Evolutionary conservation across 2,888 invertebrate species (phyloP).

Genomic region (Eudemis profundana): DNA sequence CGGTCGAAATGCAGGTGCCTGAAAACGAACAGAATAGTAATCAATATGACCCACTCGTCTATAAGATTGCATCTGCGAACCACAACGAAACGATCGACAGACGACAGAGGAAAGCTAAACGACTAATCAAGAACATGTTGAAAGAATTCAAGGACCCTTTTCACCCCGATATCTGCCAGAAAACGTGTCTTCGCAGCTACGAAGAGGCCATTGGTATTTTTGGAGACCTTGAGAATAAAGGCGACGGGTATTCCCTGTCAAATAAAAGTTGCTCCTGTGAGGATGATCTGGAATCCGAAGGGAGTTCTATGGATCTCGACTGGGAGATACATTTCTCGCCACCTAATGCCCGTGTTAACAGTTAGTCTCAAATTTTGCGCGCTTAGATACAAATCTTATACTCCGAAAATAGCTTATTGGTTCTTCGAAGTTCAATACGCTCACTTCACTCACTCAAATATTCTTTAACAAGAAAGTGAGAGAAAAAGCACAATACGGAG

Average conservation of each 20-base stretch:
- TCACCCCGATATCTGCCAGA: constrained; percentile 65
- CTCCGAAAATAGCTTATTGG: too few relatives aligned
- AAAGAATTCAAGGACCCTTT: constrained; percentile 63
- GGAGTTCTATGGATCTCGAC: constrained; percentile 68
- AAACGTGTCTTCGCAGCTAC: constrained; percentile 64
- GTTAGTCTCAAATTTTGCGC: neutral
- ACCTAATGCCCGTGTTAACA: constrained; percentile 53
- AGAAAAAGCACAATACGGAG: too few relatives aligned
- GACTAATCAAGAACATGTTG: constrained; percentile 56
- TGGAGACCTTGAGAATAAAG: constrained; percentile 53
- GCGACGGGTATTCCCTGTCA: constrained; percentile 36
- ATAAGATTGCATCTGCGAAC: constrained; percentile 63
- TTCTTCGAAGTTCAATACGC: too few relatives aligned
- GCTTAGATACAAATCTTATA: too few relatives aligned
- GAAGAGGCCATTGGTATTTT: constrained; percentile 61
- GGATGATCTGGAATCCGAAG: constrained; percentile 60
- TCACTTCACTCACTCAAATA: too few relatives aligned
- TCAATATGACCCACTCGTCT: constrained; percentile 63
- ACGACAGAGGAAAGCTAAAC: constrained; percentile 53
- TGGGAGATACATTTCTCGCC: constrained; percentile 78
- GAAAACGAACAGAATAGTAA: constrained; percentile 51
- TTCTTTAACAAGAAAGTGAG: too few relatives aligned
- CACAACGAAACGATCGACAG: constrained; percentile 61
- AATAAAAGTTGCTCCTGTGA: constrained; percentile 57
- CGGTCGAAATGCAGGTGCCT: constrained; percentile 67